Evolutionary conservation across 2,888 invertebrate genomes (phyloP).

Genomic region (Parnassius glacialis): DNA sequence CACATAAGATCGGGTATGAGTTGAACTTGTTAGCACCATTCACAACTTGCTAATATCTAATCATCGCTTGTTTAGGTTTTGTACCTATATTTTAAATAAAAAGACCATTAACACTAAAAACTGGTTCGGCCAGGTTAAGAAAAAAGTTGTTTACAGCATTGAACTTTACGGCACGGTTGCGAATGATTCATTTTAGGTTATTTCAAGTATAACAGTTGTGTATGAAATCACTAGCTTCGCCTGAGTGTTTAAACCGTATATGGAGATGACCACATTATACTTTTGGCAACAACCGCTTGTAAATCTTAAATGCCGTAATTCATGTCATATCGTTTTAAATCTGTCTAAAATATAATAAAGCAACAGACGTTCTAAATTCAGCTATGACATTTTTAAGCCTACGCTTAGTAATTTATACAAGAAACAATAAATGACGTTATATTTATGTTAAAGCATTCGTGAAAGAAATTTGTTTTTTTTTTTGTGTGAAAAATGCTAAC

Average conservation of each 20-base stretch:
- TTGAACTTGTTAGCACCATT: background rate
- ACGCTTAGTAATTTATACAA: conserved; percentile 12
- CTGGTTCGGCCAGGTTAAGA: conserved; percentile 62
- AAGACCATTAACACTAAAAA: conserved; percentile 51
- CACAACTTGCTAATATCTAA: conserved; percentile 8
- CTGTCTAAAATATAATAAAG: conserved; percentile 21
- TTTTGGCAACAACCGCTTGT: conserved; percentile 76
- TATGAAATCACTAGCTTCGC: conserved; percentile 46
- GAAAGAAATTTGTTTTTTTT: conserved; percentile 1
- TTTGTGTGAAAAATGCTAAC: background rate
- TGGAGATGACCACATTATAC: conserved; percentile 68
- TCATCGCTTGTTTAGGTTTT: conserved; percentile 20
- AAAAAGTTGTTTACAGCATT: conserved; percentile 44
- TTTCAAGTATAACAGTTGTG: conserved; percentile 43
- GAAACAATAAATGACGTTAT: background rate
- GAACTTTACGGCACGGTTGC: conserved; percentile 52
- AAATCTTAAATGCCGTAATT: conserved; percentile 31
- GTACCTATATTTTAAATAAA: conserved; percentile 33
- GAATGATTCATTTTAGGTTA: conserved; percentile 57
- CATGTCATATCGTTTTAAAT: conserved; percentile 24
- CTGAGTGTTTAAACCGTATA: conserved; percentile 66
- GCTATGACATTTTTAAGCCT: conserved; percentile 23
- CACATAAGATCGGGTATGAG: too few species aligned
- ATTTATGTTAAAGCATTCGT: background rate
- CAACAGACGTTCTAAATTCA: conserved; percentile 21